Base-by-base conservation (phyloP, 2,797 vertebrate genomes). In the Lophius americanus region DNA sequence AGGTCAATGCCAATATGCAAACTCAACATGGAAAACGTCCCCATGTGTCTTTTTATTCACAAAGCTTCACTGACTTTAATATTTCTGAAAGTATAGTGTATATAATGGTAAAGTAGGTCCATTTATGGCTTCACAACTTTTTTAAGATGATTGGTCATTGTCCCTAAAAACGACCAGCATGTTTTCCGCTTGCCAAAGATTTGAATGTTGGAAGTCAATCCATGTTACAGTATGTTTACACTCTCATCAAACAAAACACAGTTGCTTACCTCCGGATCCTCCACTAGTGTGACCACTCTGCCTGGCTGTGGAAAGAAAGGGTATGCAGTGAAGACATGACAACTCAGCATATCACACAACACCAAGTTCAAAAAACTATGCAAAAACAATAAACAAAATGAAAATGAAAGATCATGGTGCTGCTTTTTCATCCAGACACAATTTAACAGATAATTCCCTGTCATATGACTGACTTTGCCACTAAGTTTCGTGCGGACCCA, bases 271-370 rank as follows among this genome's bases (percentile, higher is more conserved):
- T 96, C 93, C 70, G 85, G 60, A 73, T 98, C 95, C 83, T 97
- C 94, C 72, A 95, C 93, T 36, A 99, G 93, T 33, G 98, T 99
- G 80, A 93, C 98, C 76, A 98, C 97, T 85, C 97, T 95, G 41
- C 93, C 97, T 36, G 95, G 97, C 98, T 99, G 91, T 67, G 52
- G 53, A 79, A 32, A 78, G 9, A 11, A 75, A 60, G 10, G 7
- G 77, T 13, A 81, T 6, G 44, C 33, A 71, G 43, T 51, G 12
- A 51, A 9, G 37, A 65, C n/a, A 49, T 14, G 9, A 37, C 4
- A 9, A 41, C 5, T 47, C 23, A 58, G 2, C 44, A 61, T 10
- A 23, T 53, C 11, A 63, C 9, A 62, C 12, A 32, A 47, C 23
- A 50, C 2, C 6, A 44, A 51, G 57, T 4, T 38, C 10, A 9